Conservation (phyloP, 2,797 vertebrate species). For the Harpagifer antarcticus region DNA sequence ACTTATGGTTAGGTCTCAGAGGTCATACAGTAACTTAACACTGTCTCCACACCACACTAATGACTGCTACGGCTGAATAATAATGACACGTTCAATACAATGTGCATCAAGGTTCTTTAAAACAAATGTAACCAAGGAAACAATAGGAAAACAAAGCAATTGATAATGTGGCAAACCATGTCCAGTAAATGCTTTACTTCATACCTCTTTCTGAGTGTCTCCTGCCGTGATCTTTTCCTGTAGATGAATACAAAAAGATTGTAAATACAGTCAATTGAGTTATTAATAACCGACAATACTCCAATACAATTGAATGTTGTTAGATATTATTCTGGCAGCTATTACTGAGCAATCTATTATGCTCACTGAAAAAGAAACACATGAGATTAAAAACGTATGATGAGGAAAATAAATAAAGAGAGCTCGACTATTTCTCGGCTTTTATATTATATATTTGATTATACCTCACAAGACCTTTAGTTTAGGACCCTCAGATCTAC, state of each 20-base stretch:
- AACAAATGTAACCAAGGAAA: neutral
- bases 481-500: neutral
- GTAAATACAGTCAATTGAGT: neutral
- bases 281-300: neutral
- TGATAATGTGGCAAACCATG: too few relatives aligned
- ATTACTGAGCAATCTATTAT: neutral
- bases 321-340: neutral
- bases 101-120: neutral
- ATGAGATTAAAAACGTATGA: neutral
- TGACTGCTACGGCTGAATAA: neutral
- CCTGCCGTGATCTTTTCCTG: constrained; percentile 82
- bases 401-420: neutral
- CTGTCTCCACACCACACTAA: neutral
- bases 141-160: neutral
- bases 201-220: constrained; percentile 84
- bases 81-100: neutral
- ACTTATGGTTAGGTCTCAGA: neutral
- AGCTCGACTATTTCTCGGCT: neutral
- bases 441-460: neutral
- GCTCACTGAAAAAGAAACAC: neutral
- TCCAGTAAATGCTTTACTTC: neutral
- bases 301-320: neutral
- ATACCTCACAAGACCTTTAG: neutral
- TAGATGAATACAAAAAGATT: constrained; percentile 12
- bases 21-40: neutral